Evolutionary conservation across 2,113 vertebrate species (phyloP).

Genomic region (Catharus minimus): DNA sequence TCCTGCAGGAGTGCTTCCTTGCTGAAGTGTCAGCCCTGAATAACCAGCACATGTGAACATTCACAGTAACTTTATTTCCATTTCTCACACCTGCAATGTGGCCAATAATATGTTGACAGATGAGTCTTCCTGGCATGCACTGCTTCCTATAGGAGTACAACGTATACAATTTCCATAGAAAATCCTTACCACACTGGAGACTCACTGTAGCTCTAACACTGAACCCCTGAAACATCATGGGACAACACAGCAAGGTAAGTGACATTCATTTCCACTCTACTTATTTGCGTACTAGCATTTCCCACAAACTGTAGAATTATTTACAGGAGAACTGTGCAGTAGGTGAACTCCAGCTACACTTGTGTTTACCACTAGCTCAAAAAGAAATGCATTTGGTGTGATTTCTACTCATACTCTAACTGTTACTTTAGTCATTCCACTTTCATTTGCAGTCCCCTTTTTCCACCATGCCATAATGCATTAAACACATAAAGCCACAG

Average conservation of each 20-base stretch:
- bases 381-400: slow-evolving; percentile 31
- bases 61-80: slow-evolving; percentile 27
- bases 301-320: slow-evolving; percentile 63
- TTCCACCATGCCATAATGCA: slow-evolving; percentile 45
- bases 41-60: background rate
- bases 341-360: slow-evolving; percentile 32
- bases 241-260: slow-evolving; percentile 34
- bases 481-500: slow-evolving; percentile 68
- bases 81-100: background rate
- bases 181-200: background rate
- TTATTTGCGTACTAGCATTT: slow-evolving; percentile 48
- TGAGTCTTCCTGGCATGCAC: background rate
- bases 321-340: slow-evolving; percentile 63
- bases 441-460: slow-evolving; percentile 30
- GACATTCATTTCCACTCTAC: slow-evolving; percentile 30
- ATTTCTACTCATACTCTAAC: slow-evolving; percentile 19
- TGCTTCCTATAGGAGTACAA: slow-evolving; percentile 39
- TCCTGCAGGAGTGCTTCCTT: slow-evolving; percentile 39
- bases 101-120: background rate
- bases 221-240: slow-evolving; percentile 31
- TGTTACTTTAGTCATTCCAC: slow-evolving; percentile 3
- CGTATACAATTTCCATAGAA: slow-evolving; percentile 24
- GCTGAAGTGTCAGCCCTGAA: slow-evolving; percentile 1
- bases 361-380: slow-evolving; percentile 2
- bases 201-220: background rate